These are phyloP conservation scores for Brassicogethes aeneus DNA, from an alignment of 2,888 invertebrate genomes.

Conservation along the genomic window DNA sequence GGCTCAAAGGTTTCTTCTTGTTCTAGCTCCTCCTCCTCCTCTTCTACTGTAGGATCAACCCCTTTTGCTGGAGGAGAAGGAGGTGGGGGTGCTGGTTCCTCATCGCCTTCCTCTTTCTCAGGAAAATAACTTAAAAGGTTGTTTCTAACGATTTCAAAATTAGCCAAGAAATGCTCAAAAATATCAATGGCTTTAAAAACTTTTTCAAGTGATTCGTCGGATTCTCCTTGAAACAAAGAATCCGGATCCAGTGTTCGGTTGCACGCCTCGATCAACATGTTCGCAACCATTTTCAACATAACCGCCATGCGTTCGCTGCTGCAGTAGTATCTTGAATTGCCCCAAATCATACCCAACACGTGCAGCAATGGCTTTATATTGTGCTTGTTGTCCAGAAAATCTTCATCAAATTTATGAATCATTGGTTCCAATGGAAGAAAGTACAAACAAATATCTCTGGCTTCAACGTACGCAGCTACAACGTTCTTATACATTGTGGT, in stretches of 20 bases:
- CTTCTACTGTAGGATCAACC: background rate
- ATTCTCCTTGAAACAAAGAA: slow-evolving; percentile 78
- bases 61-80: no score
- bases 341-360: slow-evolving; percentile 76
- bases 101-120: slow-evolving; percentile 23
- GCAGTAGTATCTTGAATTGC: slow-evolving; percentile 52
- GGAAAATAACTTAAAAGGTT: slow-evolving; percentile 34
- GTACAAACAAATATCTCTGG: slow-evolving; percentile 73
- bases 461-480: slow-evolving; percentile 70
- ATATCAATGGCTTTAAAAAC: slow-evolving; percentile 26
- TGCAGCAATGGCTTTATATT: slow-evolving; percentile 65
- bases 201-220: slow-evolving; percentile 34
- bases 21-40: background rate
- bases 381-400: slow-evolving; percentile 54
- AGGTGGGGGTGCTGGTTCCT: no score
- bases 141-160: slow-evolving; percentile 44
- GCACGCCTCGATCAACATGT: slow-evolving; percentile 69
- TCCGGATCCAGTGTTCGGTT: slow-evolving; percentile 65
- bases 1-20: slow-evolving; percentile 44
- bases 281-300: slow-evolving; percentile 69
- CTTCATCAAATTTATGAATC: slow-evolving; percentile 63
- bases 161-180: slow-evolving; percentile 28
- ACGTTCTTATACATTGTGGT: slow-evolving; percentile 70
- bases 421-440: slow-evolving; percentile 63
- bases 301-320: slow-evolving; percentile 52